phyloP scores from a whole-genome alignment of 2,888 invertebrate genomes.

The Erebia aethiops region DNA sequence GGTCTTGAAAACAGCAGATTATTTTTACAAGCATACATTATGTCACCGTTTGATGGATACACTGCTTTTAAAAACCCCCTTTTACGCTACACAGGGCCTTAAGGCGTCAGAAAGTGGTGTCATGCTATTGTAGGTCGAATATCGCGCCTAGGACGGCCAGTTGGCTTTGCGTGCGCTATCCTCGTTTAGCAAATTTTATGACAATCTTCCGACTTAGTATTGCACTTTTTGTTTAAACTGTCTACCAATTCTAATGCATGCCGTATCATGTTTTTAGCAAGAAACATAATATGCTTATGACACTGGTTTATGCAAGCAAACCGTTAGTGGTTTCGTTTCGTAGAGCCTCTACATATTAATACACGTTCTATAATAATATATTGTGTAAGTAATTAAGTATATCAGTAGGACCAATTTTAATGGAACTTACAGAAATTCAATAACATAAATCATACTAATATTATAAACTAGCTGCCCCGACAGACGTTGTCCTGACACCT shows the following conservation, averaged over 20 bases:
- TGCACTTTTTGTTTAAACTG: constrained; percentile 79
- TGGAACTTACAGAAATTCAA: too few relatives aligned
- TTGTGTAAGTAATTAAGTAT: too few relatives aligned
- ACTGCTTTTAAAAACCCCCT: too few relatives aligned
- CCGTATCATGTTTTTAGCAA: constrained; percentile 36
- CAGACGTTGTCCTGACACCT: too few relatives aligned
- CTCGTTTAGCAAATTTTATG: constrained; percentile 77
- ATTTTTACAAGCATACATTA: too few relatives aligned
- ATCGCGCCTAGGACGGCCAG: constrained; percentile 44
- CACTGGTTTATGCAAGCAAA: constrained; percentile 37
- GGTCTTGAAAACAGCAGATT: too few relatives aligned
- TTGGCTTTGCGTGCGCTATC: constrained; percentile 60
- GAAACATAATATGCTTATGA: constrained; percentile 32
- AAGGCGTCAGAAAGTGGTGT: constrained; percentile 13
- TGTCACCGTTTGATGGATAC: too few relatives aligned
- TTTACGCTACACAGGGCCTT: too few relatives aligned
- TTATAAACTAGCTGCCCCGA: too few relatives aligned
- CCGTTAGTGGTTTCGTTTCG: constrained; percentile 18
- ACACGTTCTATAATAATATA: too few relatives aligned
- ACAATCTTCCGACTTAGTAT: constrained; percentile 60
- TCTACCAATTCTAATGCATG: constrained; percentile 54
- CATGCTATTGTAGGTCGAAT: constrained; percentile 30
- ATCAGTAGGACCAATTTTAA: too few relatives aligned
- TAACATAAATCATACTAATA: too few relatives aligned
- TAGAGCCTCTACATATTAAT: neutral